These are phyloP conservation scores for Hydrochoerus hydrochaeris DNA, from an alignment of 2,113 vertebrate species.

Conservation along the genomic window DNA sequence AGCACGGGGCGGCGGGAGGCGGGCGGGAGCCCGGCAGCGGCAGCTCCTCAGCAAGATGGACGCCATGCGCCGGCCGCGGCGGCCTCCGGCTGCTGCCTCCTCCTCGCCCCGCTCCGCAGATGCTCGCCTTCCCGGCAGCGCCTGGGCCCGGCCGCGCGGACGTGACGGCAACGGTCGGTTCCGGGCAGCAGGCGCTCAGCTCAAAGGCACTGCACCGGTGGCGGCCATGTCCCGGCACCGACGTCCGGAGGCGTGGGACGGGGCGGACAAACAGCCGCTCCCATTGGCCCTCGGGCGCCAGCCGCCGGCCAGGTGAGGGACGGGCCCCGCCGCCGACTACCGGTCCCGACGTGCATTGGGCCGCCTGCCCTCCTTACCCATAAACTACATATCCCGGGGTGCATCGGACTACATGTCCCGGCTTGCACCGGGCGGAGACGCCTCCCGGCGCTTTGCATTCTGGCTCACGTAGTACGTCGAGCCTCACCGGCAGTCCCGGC, in stretches of 20 bases:
- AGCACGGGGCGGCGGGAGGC: conserved; percentile 32
- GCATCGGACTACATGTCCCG: not conserved
- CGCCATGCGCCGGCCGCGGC: conserved; percentile 70
- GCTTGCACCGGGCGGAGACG: not conserved
- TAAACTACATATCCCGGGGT: not conserved
- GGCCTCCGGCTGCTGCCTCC: not conserved
- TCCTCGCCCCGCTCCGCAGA: not conserved
- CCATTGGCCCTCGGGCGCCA: conserved; percentile 61
- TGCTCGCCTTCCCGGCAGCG: conserved; percentile 13
- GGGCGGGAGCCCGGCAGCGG: conserved; percentile 55
- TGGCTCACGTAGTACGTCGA: not conserved
- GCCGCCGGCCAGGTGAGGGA: conserved; percentile 36
- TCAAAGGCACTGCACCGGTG: conserved; percentile 17
- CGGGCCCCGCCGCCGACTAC: not conserved
- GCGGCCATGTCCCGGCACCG: conserved; percentile 61
- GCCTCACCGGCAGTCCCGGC: not conserved
- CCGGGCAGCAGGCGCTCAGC: not conserved
- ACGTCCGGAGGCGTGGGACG: conserved; percentile 45
- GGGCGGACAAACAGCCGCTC: conserved; percentile 2
- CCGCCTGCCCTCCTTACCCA: too few relatives aligned
- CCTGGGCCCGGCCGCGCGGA: not conserved
- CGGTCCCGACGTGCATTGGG: not conserved
- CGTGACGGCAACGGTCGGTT: not conserved
- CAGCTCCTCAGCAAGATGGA: conserved; percentile 79
- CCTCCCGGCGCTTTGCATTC: not conserved